Conservation (phyloP, 2,113 vertebrate species). For the Clarias macrocephalus region DNA sequence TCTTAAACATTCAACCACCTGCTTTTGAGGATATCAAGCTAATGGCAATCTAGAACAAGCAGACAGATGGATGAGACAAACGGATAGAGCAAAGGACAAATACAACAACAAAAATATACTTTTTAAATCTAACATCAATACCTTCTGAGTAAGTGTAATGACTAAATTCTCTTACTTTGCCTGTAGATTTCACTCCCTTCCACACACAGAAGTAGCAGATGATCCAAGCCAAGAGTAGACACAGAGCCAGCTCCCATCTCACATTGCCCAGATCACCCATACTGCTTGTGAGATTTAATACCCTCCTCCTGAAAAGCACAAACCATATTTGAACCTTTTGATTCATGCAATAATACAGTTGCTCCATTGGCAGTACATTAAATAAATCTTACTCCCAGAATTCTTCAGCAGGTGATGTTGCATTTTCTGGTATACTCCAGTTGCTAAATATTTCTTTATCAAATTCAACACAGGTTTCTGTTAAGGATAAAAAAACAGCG, state of each 20-base stretch:
- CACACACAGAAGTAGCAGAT: constrained; percentile 86
- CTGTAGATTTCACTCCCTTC: constrained; percentile 83
- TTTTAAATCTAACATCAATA: not conserved
- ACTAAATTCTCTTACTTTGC: constrained; percentile 68
- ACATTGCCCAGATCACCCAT: constrained; percentile 74
- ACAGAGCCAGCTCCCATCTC: constrained; percentile 79
- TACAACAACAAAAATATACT: no score
- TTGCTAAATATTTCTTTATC: constrained; percentile 58
- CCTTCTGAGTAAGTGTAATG: not conserved
- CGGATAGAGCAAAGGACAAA: no score
- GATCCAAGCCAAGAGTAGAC: constrained; percentile 79
- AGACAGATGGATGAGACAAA: no score
- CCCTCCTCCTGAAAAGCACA: constrained; percentile 62
- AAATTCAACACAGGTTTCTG: constrained; percentile 84
- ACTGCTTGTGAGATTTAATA: constrained; percentile 41
- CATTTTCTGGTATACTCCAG: constrained; percentile 67
- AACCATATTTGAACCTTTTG: not conserved
- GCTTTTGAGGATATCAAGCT: no score
- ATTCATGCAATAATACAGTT: not conserved
- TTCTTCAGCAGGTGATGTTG: constrained; percentile 85
- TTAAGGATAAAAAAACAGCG: constrained; percentile 16
- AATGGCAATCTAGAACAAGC: no score
- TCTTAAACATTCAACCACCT: no score
- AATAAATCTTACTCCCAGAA: constrained; percentile 92
- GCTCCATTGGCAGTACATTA: not conserved